These are phyloP conservation scores for Dendrolimus kikuchii DNA, from an alignment of 1,140 invertebrate genomes.

Conservation along the genomic window DNA sequence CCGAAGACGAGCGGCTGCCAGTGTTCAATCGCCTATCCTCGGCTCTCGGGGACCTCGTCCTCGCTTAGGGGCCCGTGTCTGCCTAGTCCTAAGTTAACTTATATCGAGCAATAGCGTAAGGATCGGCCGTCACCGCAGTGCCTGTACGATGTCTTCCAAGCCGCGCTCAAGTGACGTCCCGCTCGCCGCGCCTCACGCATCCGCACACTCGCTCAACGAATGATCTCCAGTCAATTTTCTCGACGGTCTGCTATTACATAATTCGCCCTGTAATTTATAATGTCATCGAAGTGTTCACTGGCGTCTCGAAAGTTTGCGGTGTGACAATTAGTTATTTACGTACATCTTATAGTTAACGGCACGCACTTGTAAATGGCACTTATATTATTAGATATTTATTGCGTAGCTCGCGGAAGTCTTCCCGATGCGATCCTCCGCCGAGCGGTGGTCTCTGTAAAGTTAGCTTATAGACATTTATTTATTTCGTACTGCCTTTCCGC, in stretches of 20 bases:
- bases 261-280: constrained; percentile 60
- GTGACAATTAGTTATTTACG: constrained; percentile 54
- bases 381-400: constrained; percentile 70
- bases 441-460: constrained; percentile 70
- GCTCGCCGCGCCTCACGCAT: constrained; percentile 47
- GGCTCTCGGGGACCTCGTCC: constrained; percentile 75
- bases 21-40: constrained; percentile 82
- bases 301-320: constrained; percentile 70
- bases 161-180: constrained; percentile 52
- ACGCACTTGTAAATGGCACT: constrained; percentile 68
- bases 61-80: constrained; percentile 52
- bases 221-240: constrained; percentile 62
- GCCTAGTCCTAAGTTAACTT: constrained; percentile 60
- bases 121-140: constrained; percentile 63
- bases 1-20: constrained; percentile 74
- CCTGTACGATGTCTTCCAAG: constrained; percentile 63
- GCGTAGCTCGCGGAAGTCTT: constrained; percentile 66
- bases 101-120: constrained; percentile 54
- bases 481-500: constrained; percentile 66
- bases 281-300: constrained; percentile 55
- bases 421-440: constrained; percentile 66
- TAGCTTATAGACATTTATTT: constrained; percentile 70
- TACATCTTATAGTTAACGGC: constrained; percentile 61
- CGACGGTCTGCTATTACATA: constrained; percentile 46
- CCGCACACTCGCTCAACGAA: constrained; percentile 64